A percentile compares a stretch with the other conserved stretches of the same genome.
These are phyloP conservation scores for Eurois occulta DNA, from an alignment of 2,888 invertebrate species.

Conservation along the genomic window DNA sequence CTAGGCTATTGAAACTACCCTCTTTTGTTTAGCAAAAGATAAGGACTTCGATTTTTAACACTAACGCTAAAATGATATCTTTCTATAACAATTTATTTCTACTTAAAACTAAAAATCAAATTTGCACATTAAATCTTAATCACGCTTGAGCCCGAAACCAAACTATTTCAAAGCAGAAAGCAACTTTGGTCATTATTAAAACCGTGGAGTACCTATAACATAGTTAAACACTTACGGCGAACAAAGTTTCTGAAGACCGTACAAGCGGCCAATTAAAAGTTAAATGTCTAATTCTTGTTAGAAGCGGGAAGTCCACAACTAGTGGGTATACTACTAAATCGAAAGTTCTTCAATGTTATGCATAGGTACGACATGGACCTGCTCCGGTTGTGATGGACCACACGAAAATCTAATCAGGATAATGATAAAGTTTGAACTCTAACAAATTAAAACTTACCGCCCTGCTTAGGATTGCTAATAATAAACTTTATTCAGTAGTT, in stretches of 20 bases:
- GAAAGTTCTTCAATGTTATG: slow-evolving; percentile 80
- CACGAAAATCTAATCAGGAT: slow-evolving; percentile 63
- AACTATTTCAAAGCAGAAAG: slow-evolving; percentile 62
- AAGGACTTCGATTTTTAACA: neutral
- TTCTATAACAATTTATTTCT: neutral
- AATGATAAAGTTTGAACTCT: slow-evolving; percentile 64
- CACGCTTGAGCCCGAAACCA: slow-evolving; percentile 51
- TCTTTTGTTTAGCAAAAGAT: neutral
- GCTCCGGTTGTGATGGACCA: slow-evolving; percentile 60
- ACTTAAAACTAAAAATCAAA: slow-evolving; percentile 23
- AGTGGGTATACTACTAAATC: slow-evolving; percentile 79
- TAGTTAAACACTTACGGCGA: slow-evolving; percentile 88
- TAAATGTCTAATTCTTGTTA: slow-evolving; percentile 90
- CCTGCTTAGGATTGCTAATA: slow-evolving; percentile 17
- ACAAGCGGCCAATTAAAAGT: slow-evolving; percentile 90
- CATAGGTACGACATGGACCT: slow-evolving; percentile 76
- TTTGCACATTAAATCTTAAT: slow-evolving; percentile 27
- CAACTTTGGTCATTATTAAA: slow-evolving; percentile 78
- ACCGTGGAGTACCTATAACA: slow-evolving; percentile 79
- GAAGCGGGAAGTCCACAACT: slow-evolving; percentile 86
- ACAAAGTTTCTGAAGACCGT: slow-evolving; percentile 87
- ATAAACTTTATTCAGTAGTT: slow-evolving; percentile 17
- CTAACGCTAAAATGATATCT: neutral
- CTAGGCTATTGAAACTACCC: no score
- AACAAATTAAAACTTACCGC: slow-evolving; percentile 59